A percentile compares a stretch with the other conserved stretches of the same genome.
Conservation (phyloP, 2,113 vertebrate genomes). For the Tenrec ecaudatus region DNA sequence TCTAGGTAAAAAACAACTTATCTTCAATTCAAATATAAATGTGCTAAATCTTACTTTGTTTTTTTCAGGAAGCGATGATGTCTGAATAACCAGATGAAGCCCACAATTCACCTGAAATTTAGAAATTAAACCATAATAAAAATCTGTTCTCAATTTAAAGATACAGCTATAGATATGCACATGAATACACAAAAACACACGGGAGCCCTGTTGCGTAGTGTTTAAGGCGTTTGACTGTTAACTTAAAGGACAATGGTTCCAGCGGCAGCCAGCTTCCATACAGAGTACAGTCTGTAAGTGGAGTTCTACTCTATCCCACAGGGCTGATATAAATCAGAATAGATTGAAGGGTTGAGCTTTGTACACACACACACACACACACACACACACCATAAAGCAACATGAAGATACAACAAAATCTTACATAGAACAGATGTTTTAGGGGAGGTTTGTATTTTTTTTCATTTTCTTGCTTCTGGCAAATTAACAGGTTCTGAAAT, state of each 20-base stretch:
- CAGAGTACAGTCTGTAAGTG: background rate
- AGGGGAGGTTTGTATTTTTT: background rate
- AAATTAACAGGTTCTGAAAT: slow-evolving; percentile 17
- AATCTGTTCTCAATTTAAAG: slow-evolving; percentile 49
- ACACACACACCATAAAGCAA: background rate
- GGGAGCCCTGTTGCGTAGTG: background rate
- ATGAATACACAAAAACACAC: too few relatives aligned
- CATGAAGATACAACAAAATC: background rate
- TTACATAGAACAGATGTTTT: background rate
- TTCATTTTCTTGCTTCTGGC: background rate
- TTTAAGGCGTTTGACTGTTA: background rate
- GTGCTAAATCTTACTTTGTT: slow-evolving; percentile 85
- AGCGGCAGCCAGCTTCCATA: background rate
- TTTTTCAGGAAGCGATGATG: slow-evolving; percentile 86
- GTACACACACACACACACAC: background rate
- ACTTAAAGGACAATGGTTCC: background rate
- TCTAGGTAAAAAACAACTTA: slow-evolving; percentile 1
- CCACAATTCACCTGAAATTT: slow-evolving; percentile 86
- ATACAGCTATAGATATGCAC: background rate
- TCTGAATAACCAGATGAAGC: slow-evolving; percentile 90
- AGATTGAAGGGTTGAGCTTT: background rate
- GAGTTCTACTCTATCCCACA: background rate
- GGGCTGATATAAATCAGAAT: background rate
- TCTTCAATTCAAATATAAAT: slow-evolving; percentile 57
- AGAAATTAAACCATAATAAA: slow-evolving; percentile 73